Evolutionary conservation across 2,888 invertebrate genomes (phyloP), one percentile per base, ranked within the genome.

Genomic region (Aleiodes testaceus): DNA sequence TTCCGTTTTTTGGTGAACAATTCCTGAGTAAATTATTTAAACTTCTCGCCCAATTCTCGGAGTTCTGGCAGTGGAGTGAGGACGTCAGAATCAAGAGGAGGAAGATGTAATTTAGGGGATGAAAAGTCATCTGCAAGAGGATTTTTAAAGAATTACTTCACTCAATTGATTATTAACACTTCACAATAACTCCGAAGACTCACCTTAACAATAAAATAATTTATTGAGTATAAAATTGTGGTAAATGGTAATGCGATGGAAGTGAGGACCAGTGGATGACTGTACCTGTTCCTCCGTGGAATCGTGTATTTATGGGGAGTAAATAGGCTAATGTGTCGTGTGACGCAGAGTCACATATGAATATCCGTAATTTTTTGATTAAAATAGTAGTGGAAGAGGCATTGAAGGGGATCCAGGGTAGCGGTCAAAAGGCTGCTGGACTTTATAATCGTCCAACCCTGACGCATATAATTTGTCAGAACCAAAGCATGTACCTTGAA

Each of bases 381-480:
- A 11, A 42, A 18, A 26, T 20, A 53, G 30, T 18, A 59, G 16
- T 59, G 59, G 59, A 16, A 74, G 78, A 82, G 66, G 78, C 80
- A 81, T 78, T 77, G 78, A 84, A 82, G 82, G 80, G 83, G 81
- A 80, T 82, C 74, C 81, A 77, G 76, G 78, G 77, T 81, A 82
- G 80, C 81, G 82, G 82, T 82, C 81, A 77, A 80, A 79, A 81
- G 82, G 81, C 81, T 80, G 79, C 75, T 74, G 77, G 77, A 77
- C 80, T 83, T 84, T 78, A 84, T 81, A 85, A 83, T 81, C 81
- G 79, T 75, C 75, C 81, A 80, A 81, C 70, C 76, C 72, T 77
- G 75, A 73, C 75, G 78, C 77, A 73, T 55, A 30, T 77, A 79
- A 81, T 80, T 74, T 75, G 3, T 61, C 20, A 12, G 6, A 26